These are phyloP conservation scores for Volucella inflata DNA, from an alignment of 2,888 invertebrate species.

Conservation along the genomic window DNA sequence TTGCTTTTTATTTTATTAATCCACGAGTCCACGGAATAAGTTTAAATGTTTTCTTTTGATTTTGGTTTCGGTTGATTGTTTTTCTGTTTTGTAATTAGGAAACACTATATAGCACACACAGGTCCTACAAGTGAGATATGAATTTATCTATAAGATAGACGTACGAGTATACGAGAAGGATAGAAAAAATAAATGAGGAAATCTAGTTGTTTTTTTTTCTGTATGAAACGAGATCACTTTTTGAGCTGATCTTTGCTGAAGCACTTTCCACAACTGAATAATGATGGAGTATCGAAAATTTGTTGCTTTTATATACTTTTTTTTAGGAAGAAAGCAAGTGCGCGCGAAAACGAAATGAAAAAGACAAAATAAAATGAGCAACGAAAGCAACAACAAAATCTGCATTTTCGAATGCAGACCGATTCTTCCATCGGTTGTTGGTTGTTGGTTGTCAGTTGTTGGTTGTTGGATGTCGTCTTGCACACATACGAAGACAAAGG, in stretches of 20 bases:
- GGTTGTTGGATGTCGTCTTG: conserved; percentile 1
- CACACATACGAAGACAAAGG: conserved; percentile 14
- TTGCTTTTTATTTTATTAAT: conserved; percentile 31
- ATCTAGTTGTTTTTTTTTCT: too few species aligned
- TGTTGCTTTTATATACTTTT: conserved; percentile 83
- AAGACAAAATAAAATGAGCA: conserved; percentile 3
- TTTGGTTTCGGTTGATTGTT: too few species aligned
- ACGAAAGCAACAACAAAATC: conserved; percentile 59
- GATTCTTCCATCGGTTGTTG: conserved; percentile 55
- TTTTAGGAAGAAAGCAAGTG: conserved; percentile 83
- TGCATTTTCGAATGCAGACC: conserved; percentile 72
- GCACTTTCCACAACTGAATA: conserved; percentile 84
- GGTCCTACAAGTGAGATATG: conserved; percentile 36
- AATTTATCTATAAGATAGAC: conserved; percentile 27
- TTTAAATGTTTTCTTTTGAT: neutral
- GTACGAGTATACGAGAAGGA: neutral
- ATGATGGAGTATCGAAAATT: conserved; percentile 82
- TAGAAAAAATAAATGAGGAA: conserved; percentile 13
- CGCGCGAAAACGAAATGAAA: conserved; percentile 13
- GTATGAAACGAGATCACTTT: conserved; percentile 74
- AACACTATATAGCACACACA: conserved; percentile 36
- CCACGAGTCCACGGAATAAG: conserved; percentile 35
- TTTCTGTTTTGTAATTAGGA: conserved; percentile 19
- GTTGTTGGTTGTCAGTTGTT: too few species aligned
- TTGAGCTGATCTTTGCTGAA: conserved; percentile 81